These are phyloP conservation scores for Rana temporaria DNA, from an alignment of 2,113 vertebrate species.

Conservation along the genomic window DNA sequence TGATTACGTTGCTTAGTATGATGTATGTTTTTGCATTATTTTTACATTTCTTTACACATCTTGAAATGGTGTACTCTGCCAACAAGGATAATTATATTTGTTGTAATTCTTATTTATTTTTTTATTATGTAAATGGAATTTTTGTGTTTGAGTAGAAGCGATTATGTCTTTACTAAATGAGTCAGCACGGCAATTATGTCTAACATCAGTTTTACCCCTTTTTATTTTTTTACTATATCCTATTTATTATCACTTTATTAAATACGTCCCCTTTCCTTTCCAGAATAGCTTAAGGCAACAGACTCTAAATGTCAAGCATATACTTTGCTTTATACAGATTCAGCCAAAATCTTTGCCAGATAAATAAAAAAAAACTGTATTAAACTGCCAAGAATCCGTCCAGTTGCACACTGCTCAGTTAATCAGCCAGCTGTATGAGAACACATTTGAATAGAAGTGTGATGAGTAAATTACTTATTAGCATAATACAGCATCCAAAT, in stretches of 20 bases:
- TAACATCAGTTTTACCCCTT: neutral
- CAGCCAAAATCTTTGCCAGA: constrained; percentile 43
- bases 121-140: neutral
- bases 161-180: neutral
- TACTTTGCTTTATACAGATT: constrained; percentile 42
- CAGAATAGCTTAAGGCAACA: constrained; percentile 13
- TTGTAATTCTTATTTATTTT: neutral
- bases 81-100: neutral
- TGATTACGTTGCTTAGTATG: neutral
- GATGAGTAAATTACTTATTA: constrained; percentile 48
- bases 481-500: constrained; percentile 37
- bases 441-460: constrained; percentile 30
- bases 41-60: too few relatives aligned
- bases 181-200: neutral
- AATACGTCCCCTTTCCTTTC: constrained; percentile 5
- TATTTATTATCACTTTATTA: neutral
- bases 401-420: constrained; percentile 28
- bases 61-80: too few relatives aligned
- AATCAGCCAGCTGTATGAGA: constrained; percentile 40
- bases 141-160: neutral
- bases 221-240: too few relatives aligned
- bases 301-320: constrained; percentile 35
- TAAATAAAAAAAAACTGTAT: constrained; percentile 29
- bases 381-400: constrained; percentile 44
- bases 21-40: too few relatives aligned